Evolutionary conservation across 2,888 invertebrate genomes (phyloP).

Genomic region (Amiota communis): DNA sequence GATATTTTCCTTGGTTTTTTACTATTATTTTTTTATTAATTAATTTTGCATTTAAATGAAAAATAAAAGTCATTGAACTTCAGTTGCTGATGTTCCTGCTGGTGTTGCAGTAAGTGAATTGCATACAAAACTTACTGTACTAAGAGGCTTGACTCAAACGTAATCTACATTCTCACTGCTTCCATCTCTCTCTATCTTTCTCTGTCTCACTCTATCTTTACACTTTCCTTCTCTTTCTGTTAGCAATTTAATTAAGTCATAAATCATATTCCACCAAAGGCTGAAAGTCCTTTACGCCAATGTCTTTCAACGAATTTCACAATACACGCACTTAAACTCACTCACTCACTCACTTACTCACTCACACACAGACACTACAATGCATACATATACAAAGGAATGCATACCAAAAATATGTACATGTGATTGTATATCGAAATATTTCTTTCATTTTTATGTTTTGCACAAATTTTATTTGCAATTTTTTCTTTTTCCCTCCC

Average conservation of each 20-base stretch:
- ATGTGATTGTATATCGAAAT: background rate
- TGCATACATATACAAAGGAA: background rate
- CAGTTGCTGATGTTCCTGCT: background rate
- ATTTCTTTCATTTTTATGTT: background rate
- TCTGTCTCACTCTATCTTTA: background rate
- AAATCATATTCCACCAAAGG: constrained; percentile 22
- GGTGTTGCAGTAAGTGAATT: too few species aligned
- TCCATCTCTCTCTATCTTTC: background rate
- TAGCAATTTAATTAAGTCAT: constrained; percentile 30
- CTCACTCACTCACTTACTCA: too few species aligned
- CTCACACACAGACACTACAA: background rate
- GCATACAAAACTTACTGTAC: background rate
- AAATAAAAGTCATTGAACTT: constrained; percentile 18
- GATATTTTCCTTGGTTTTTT: background rate
- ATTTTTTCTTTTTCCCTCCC: background rate
- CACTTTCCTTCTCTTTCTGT: background rate
- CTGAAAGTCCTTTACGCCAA: background rate
- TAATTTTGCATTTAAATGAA: constrained; percentile 22
- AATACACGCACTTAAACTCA: too few species aligned
- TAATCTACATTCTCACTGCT: background rate
- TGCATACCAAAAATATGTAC: background rate
- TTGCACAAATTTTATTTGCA: background rate
- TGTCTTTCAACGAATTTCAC: too few species aligned
- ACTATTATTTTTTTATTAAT: constrained; percentile 15
- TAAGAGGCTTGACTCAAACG: background rate